phyloP scores from a whole-genome alignment of 1,140 invertebrate species.

The Drosophila melanogaster region Release_6_plus_ISO1_MT NT_033779.5:12494501-12495000 shows the following conservation, averaged over 20 bases:
- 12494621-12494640: not conserved
- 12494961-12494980: constrained; percentile 77
- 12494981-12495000: constrained; percentile 52
- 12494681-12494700: constrained; percentile 37
- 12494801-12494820: constrained; percentile 2
- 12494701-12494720: constrained; percentile 49
- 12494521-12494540: not conserved
- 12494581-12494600: not conserved
- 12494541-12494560: not conserved
- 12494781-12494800: constrained; percentile 2
- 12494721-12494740: constrained; percentile 41
- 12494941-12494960: constrained; percentile 39
- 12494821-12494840: constrained; percentile 6
- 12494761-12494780: constrained; percentile 29
- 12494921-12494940: constrained; percentile 18
- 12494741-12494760: constrained; percentile 26
- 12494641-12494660: not conserved
- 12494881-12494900: constrained; percentile 24
- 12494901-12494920: constrained; percentile 7
- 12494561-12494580: not conserved
- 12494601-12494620: constrained; percentile 1
- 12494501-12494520: not conserved
- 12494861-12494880: constrained; percentile 12
- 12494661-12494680: constrained; percentile 23
- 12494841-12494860: constrained; percentile 1